phyloP scores from a whole-genome alignment of 2,113 vertebrate species.

The Lagopus muta region DNA sequence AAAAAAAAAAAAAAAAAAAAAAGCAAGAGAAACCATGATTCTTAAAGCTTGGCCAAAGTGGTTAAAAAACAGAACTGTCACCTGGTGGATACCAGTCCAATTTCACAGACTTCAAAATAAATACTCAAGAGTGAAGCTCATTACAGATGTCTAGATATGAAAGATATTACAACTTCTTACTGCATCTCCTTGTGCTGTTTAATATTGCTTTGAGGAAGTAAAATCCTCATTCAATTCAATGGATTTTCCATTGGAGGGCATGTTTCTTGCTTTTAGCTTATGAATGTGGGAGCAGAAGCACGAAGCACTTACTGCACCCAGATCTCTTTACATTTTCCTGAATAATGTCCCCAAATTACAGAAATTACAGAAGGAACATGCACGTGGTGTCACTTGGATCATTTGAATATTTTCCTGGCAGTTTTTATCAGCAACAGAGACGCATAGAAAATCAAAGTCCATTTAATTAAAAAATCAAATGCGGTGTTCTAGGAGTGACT shows the following conservation, averaged over 20 bases:
- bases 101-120: neutral
- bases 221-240: neutral
- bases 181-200: neutral
- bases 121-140: neutral
- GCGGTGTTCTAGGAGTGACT: neutral
- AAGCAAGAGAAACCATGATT: neutral
- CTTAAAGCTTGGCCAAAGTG: neutral
- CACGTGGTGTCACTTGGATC: neutral
- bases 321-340: neutral
- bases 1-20: neutral
- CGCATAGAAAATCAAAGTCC: neutral
- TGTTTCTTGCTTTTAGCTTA: neutral
- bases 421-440: neutral
- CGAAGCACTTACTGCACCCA: neutral
- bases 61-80: neutral
- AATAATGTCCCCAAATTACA: neutral
- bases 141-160: neutral
- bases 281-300: neutral
- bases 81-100: neutral
- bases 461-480: neutral
- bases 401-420: neutral
- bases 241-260: neutral
- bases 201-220: neutral
- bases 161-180: neutral
- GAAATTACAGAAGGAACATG: neutral